Base-by-base conservation (phyloP, 2,113 vertebrate species). In the Euleptes europaea region DNA sequence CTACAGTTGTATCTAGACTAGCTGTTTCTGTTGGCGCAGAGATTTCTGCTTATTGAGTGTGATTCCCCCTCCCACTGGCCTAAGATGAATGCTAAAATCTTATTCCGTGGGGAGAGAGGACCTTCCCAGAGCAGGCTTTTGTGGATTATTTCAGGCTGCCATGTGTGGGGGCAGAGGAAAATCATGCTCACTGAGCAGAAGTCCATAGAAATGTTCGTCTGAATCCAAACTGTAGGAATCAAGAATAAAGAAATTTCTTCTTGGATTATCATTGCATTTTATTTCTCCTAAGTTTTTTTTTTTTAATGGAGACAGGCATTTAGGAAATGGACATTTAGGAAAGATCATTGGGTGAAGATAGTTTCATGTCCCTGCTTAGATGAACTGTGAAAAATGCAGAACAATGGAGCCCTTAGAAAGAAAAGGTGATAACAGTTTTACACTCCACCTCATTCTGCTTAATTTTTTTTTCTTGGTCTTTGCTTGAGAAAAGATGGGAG, bases 181-280 rank as follows among this genome's bases (percentile, higher is more conserved):
- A 21, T 57, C 21, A 23, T 23, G 19, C 54, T 57, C 21, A 57
- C 17, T 21, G 19, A 4, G 54, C 19, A 23, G 19, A 57, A 57
- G 19, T 57, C 5, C 54, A 23, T 23, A 57, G 54, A 57, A 17
- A 23, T 57, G 54, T 57, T 23, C 21, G 4, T 23, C 54, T 57
- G 54, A 7, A 57, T 57, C 54, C 19, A 23, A 23, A 23, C 54
- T 54, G 13, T 19, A 23, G 54, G 67, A 80, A 71, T 82, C 69
- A 92, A 84, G 75, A 82, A 51, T 38, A 84, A 84, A 23, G 85
- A 15, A 3, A 85, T 75, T 82, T 92, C 89, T 91, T 94, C 88
- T 85, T 88, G 78, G 26, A 85, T 94, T 79, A n/a, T 42, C n/a
- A 84, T 87, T 10, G 33, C 71, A 66, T 2, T 26, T 40, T 26